A percentile compares a stretch with the other conserved stretches of the same genome.
Conservation (phyloP, 1,140 invertebrate genomes). For the Aphaenogaster floridana region DNA sequence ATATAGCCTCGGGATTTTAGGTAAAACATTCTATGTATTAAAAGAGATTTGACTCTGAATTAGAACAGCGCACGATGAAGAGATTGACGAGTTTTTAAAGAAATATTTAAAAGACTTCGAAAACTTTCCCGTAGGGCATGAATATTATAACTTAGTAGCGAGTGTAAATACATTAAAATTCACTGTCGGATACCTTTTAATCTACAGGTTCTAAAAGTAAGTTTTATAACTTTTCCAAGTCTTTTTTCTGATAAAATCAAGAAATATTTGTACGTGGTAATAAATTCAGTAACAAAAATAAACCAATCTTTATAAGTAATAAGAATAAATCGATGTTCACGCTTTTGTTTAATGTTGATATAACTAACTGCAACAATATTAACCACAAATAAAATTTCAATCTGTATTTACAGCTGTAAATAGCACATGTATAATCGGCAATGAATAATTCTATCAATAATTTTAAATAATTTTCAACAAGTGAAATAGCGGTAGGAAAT, state of each 20-base stretch:
- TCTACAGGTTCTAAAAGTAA: background rate
- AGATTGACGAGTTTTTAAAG: background rate
- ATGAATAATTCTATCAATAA: background rate
- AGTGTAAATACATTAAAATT: slow-evolving; percentile 38
- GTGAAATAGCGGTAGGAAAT: background rate
- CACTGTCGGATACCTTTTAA: background rate
- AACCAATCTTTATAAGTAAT: background rate
- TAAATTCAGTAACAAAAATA: background rate
- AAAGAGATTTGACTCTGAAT: background rate
- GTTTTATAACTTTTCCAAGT: background rate
- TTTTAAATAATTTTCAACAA: background rate
- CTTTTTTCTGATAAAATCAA: background rate
- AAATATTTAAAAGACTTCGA: slow-evolving; percentile 26
- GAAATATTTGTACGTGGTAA: background rate
- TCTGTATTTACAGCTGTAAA: background rate
- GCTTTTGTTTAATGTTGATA: background rate
- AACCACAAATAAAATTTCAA: background rate
- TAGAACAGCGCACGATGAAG: slow-evolving; percentile 1
- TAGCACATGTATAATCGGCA: background rate
- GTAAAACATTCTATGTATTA: background rate
- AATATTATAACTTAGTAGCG: background rate
- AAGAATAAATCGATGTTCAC: background rate
- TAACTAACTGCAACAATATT: background rate
- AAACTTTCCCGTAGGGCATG: background rate
- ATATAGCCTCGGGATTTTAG: background rate